phyloP scores from a whole-genome alignment of 37 sponge, comb jelly and placozoan genomes.

The Theonella swinhoei region DNA sequence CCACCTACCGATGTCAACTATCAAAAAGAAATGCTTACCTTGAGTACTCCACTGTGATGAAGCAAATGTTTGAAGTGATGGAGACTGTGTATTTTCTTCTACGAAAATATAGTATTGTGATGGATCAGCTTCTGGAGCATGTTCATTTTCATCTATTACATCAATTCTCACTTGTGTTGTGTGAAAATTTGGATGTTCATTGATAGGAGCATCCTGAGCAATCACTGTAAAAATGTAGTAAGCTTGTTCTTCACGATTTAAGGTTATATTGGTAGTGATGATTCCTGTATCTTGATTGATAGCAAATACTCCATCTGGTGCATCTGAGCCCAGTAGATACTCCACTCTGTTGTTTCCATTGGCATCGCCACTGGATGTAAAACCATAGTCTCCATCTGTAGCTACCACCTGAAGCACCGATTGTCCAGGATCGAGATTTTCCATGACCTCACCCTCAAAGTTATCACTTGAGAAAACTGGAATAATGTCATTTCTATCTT shows the following conservation, averaged over 20 bases:
- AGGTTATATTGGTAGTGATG: constrained; percentile 19
- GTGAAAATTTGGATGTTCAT: not conserved
- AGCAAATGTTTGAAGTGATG: constrained; percentile 19
- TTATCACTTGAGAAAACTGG: constrained; percentile 22
- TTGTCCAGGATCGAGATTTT: constrained; percentile 27
- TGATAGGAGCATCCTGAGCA: constrained; percentile 43
- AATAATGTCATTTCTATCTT: constrained; percentile 58
- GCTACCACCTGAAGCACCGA: constrained; percentile 47
- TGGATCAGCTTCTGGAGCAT: constrained; percentile 66
- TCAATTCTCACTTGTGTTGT: constrained; percentile 45
- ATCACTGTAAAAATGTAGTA: constrained; percentile 49
- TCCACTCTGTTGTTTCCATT: constrained; percentile 71
- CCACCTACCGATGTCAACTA: too few relatives aligned
- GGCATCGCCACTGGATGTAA: constrained; percentile 24
- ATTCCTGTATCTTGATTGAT: constrained; percentile 47
- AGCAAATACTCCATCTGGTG: constrained; percentile 36
- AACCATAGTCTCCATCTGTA: constrained; percentile 68
- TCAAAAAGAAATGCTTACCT: constrained; percentile 22
- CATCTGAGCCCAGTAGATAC: constrained; percentile 32
- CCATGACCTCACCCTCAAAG: constrained; percentile 24
- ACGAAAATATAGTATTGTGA: constrained; percentile 40
- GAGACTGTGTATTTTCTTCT: constrained; percentile 17
- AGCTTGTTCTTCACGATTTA: constrained; percentile 49
- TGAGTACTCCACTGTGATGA: constrained; percentile 28
- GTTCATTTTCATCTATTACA: constrained; percentile 74